These are phyloP conservation scores for Pyrrhura leucotis DNA, from an alignment of 2,797 vertebrate genomes.

Conservation along the genomic window DNA sequence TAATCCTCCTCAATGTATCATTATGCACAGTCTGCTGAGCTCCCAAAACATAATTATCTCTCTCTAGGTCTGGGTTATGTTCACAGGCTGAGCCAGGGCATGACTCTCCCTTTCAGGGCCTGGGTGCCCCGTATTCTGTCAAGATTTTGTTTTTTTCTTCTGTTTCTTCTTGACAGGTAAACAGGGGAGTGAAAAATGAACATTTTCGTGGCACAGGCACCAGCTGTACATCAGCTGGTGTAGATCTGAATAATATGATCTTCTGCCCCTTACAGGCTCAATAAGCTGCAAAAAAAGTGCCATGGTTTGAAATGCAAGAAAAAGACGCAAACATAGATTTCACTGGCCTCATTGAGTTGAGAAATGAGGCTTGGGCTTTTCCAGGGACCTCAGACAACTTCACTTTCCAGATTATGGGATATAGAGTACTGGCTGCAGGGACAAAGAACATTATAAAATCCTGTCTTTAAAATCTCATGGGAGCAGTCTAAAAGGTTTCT, in stretches of 20 bases:
- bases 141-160: background rate
- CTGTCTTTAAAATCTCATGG: background rate
- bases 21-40: constrained; percentile 39
- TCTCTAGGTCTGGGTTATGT: background rate
- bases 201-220: background rate
- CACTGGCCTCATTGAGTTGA: background rate
- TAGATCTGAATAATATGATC: background rate
- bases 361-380: background rate
- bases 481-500: background rate
- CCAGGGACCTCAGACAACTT: background rate
- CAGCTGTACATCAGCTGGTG: background rate
- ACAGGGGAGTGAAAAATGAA: background rate
- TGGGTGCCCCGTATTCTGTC: background rate
- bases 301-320: background rate
- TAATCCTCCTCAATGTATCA: constrained; percentile 35
- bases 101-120: background rate
- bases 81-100: background rate
- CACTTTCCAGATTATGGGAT: background rate
- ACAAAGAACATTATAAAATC: background rate
- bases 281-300: background rate
- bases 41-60: constrained; percentile 15
- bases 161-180: background rate
- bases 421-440: background rate
- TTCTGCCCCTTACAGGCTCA: background rate
- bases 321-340: background rate